Evolutionary conservation across 2,113 vertebrate genomes (phyloP), one percentile per base, ranked within the genome.

Genomic region (Atlantisia rogersi): DNA sequence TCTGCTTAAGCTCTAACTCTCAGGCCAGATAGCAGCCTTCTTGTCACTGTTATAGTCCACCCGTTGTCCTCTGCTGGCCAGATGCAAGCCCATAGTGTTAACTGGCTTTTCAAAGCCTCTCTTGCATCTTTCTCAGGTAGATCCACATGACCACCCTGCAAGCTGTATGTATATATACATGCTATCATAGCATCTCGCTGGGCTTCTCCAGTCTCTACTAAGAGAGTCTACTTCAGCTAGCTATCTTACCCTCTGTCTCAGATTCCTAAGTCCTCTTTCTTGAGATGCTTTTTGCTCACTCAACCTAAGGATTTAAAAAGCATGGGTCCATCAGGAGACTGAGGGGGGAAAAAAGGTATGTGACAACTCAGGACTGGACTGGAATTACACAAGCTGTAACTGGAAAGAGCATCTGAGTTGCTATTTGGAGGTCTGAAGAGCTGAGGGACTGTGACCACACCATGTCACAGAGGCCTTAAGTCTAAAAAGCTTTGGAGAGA

Each of bases 371-470:
- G 20, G 35, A 35, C 13, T 50, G 13, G 26, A 42, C 26, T 44
- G 35, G 42, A 71, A 46, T 68, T 82, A 28, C 46, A 56, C 10
- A 31, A 83, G 31, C 44, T 58, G 6, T 24, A 26, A 39, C 0
- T 68, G 73, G 29, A 63, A 84, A 82, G 53, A 21, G 55, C 19
- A 14, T 28, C 20, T 50, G 24, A 69, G 35, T 6, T 53, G 19
- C 11, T 90, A 4, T 42, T 55, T 80, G 58, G 65, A 79, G 28
- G 15, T 11, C 35, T 68, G 52, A 75, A 90, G 21, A 63, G 18
- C 46, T 52, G 53, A 56, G 18, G 46, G 22, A 60, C 37, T 0
- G 0, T 35, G 53, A 62, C 12, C 10, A 46, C 1, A 2, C 2
- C 22, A 9, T 35, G 21, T 39, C 44, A 62, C 50, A 44, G 42